These are phyloP conservation scores for Microplitis deprimator DNA, from an alignment of 2,888 invertebrate species.

Conservation along the genomic window DNA sequence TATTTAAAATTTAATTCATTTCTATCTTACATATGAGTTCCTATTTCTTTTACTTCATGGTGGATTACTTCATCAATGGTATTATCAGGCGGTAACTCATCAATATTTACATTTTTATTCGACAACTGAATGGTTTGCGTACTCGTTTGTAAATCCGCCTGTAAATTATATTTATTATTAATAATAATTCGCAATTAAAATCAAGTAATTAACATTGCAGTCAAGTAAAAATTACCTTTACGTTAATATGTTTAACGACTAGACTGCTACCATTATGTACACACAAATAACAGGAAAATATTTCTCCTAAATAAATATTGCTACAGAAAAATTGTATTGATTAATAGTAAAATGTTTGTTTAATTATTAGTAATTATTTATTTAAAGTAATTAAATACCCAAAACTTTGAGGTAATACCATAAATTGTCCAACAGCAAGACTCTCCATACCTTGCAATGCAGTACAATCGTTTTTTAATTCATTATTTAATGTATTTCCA, in stretches of 20 bases:
- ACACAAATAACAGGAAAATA: conserved; percentile 97
- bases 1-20: conserved; percentile 20
- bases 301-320: conserved; percentile 97
- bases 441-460: conserved; percentile 86
- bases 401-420: conserved; percentile 95
- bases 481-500: conserved; percentile 84
- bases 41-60: conserved; percentile 99
- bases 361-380: neutral
- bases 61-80: conserved; percentile 96
- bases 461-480: conserved; percentile 87
- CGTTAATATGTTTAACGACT: conserved; percentile 84
- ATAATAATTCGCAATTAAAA: neutral
- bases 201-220: no score
- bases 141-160: conserved; percentile 95
- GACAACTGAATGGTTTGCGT: conserved; percentile 89
- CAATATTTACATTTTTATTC: conserved; percentile 76
- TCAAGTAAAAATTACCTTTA: conserved; percentile 76
- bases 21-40: conserved; percentile 90
- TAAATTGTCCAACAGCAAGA: conserved; percentile 88
- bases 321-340: conserved; percentile 68
- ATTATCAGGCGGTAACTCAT: conserved; percentile 80
- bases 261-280: conserved; percentile 95
- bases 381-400: conserved; percentile 74
- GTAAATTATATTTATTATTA: conserved; percentile 52
- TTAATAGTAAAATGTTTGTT: neutral